Evolutionary conservation across 2,113 vertebrate genomes (phyloP).

Genomic region (Lates calcarifer): DNA sequence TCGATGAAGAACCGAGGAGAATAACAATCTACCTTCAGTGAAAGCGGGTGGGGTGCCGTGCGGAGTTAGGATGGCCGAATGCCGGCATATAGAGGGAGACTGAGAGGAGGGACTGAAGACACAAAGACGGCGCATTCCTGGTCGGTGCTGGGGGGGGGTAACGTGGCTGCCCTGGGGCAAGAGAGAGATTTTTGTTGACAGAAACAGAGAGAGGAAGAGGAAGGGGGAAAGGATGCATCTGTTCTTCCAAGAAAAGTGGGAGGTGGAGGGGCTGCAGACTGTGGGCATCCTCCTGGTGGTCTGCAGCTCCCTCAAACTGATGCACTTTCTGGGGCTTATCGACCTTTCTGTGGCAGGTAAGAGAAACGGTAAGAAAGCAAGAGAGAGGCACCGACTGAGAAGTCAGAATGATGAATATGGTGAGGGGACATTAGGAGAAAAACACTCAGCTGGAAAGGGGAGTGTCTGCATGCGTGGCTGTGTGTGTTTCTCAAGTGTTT

Average conservation of each 20-base stretch:
- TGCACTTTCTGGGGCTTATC: conserved; percentile 88
- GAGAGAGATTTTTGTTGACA: conserved; percentile 54
- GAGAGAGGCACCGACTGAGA: conserved; percentile 1
- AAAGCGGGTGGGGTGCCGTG: conserved; percentile 52
- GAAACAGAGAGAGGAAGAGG: conserved; percentile 32
- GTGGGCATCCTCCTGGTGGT: conserved; percentile 86
- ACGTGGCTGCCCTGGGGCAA: conserved; percentile 50
- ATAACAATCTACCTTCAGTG: conserved; percentile 71
- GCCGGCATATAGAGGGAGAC: conserved; percentile 75
- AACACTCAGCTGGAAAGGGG: conserved; percentile 9
- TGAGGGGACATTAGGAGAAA: conserved; percentile 14
- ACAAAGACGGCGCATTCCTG: conserved; percentile 56
- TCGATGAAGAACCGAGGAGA: conserved; percentile 71
- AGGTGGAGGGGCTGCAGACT: conserved; percentile 88
- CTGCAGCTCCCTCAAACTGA: conserved; percentile 87
- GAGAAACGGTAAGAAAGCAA: conserved; percentile 47
- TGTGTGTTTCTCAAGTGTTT: conserved; percentile 30
- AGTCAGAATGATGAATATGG: conserved; percentile 44
- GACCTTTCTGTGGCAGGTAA: conserved; percentile 83
- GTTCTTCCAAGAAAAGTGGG: conserved; percentile 85
- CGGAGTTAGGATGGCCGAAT: conserved; percentile 68
- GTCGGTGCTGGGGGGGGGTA: conserved; percentile 46
- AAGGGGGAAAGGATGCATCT: conserved; percentile 76
- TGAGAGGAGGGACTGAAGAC: conserved; percentile 53
- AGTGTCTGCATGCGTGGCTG: conserved; percentile 1